Base-by-base conservation (phyloP, 2,797 vertebrate genomes). In the Arrhamphus sclerolepis region DNA sequence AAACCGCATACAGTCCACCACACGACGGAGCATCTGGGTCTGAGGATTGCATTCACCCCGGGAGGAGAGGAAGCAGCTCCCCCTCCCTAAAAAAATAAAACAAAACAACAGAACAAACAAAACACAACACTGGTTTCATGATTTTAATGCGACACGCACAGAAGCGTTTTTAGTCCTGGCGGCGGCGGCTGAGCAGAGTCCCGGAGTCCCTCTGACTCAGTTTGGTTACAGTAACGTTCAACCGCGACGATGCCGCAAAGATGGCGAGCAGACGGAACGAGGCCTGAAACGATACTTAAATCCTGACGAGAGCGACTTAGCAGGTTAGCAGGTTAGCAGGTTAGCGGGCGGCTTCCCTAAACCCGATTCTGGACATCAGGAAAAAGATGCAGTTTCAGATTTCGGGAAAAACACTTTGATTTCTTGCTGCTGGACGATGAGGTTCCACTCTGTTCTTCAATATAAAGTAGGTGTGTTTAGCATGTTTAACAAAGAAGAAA, bases 1-100 rank as follows among this genome's bases (percentile, higher is more conserved):
- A 81, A 80, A 80, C 76, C 65, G 68, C 70, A 44, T 73, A 87
- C 80, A 88, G 79, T 75, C 77, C 74, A 56, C 21, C 72, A 68
- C 62, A 75, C 72, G 38, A 62, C 38, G 72, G 66, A 64, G 28
- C 66, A 60, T 57, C 66, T 73, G 72, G 61, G 79, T 70, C 66
- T 48, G 72, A 26, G 62, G 70, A 58, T 39, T 64, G 64, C 68
- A 44, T 70, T 65, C 31, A 56, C 42, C 62, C 41, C n/a, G n/a
- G n/a, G n/a, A 5, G 22, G 51, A 55, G 64, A 72, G 66, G 64
- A 72, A 69, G 66, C 69, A 66, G 69, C 65, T 26, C 66, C 60
- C 10, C 31, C 65, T 26, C 66, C 60, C 10, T 10, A 34, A 43
- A 38, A 76, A 26, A 26, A 26, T 3, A 26, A 26, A 26, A 26